phyloP scores from a whole-genome alignment of 2,113 vertebrate species.

The Probosciger aterrimus region DNA sequence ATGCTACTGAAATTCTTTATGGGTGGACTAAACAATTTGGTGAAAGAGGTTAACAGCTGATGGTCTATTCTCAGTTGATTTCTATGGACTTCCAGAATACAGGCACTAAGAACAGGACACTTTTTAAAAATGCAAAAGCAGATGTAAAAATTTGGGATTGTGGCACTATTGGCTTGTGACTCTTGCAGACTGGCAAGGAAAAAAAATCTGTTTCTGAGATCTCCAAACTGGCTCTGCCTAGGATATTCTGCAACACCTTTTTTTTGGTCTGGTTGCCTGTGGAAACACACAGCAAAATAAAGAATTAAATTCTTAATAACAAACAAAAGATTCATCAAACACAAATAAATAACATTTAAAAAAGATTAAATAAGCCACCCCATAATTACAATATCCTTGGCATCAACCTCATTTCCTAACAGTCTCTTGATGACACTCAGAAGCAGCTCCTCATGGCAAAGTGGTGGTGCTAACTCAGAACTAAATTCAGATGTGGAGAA shows the following conservation, averaged over 20 bases:
- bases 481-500: not conserved
- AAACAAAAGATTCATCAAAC: not conserved
- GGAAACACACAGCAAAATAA: not conserved
- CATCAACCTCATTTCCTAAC: not conserved
- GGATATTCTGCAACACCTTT: not conserved
- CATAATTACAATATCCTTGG: not conserved
- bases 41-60: rapidly evolving
- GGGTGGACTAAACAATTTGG: not conserved
- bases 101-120: not conserved
- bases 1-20: not conserved
- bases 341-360: not conserved
- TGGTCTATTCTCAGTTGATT: not conserved
- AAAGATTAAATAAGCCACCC: not conserved
- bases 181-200: not conserved
- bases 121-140: not conserved
- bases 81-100: not conserved
- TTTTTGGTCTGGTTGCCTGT: not conserved
- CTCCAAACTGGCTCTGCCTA: not conserved
- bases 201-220: not conserved
- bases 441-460: not conserved
- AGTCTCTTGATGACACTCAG: not conserved
- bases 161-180: not conserved
- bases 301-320: not conserved
- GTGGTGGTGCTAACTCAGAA: not conserved
- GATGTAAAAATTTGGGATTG: not conserved